Evolutionary conservation across 2,888 invertebrate species (phyloP).

Genomic region (Catotricha subobsoleta): DNA sequence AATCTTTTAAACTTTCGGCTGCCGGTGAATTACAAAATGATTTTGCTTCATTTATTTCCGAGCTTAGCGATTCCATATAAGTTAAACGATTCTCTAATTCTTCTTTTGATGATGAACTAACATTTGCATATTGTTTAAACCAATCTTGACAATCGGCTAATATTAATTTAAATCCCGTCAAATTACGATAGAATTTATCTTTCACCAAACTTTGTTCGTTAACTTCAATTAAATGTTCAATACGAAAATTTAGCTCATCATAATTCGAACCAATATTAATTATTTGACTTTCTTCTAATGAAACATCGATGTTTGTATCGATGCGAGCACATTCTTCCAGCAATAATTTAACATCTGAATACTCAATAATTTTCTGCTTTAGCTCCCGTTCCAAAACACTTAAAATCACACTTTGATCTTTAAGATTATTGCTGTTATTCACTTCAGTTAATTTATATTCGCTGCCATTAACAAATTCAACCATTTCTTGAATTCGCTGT

Average conservation of each 20-base stretch:
- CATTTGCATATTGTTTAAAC: conserved; percentile 27
- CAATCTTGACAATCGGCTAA: conserved; percentile 28
- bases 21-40: conserved; percentile 13
- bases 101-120: conserved; percentile 18
- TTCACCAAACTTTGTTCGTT: conserved; percentile 18
- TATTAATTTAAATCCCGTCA: conserved; percentile 27
- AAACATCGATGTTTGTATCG: conserved; percentile 29
- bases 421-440: conserved; percentile 20
- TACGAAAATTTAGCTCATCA: conserved; percentile 14
- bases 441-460: conserved; percentile 18
- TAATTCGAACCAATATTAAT: conserved; percentile 22
- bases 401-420: conserved; percentile 21
- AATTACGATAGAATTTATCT: conserved; percentile 26
- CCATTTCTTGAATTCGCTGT: conserved; percentile 20
- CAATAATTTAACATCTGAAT: conserved; percentile 39
- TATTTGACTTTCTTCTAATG: conserved; percentile 21
- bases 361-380: conserved; percentile 33
- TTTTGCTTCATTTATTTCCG: conserved; percentile 22
- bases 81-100: conserved; percentile 26
- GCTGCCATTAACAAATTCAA: conserved; percentile 22
- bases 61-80: conserved; percentile 28
- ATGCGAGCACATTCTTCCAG: conserved; percentile 26
- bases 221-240: conserved; percentile 18
- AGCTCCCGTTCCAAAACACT: conserved; percentile 30
- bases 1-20: conserved; percentile 20